Evolutionary conservation across 1,140 invertebrate genomes (phyloP).

Genomic region (Brachionus plicatilis): DNA sequence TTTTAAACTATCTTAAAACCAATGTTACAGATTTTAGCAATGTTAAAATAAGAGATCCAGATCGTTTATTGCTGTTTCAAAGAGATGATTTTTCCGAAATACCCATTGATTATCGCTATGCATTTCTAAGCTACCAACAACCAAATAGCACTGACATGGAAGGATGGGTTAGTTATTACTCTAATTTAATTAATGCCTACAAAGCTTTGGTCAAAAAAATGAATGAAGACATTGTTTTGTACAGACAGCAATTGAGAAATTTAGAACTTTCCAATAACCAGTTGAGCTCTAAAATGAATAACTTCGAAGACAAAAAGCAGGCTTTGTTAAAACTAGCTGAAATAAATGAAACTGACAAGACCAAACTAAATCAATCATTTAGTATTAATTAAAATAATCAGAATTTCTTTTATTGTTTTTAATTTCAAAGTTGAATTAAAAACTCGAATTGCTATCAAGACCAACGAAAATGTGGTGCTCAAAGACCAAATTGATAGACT

Average conservation of each 20-base stretch:
- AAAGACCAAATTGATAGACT: constrained; percentile 31
- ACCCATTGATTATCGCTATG: constrained; percentile 21
- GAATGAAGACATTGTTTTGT: constrained; percentile 14
- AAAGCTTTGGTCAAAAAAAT: not conserved
- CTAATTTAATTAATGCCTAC: not conserved
- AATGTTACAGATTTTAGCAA: constrained; percentile 21
- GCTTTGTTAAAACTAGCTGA: constrained; percentile 18
- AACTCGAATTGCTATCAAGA: not conserved
- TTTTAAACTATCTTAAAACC: not conserved
- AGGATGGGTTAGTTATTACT: constrained; percentile 28
- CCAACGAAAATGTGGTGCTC: constrained; percentile 38
- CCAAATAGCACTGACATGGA: constrained; percentile 15
- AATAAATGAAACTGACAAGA: constrained; percentile 24
- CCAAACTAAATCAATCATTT: constrained; percentile 18
- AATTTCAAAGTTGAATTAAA: constrained; percentile 30
- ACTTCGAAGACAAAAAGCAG: constrained; percentile 34
- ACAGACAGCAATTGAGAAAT: constrained; percentile 10
- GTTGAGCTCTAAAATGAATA: constrained; percentile 6
- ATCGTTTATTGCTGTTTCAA: not conserved
- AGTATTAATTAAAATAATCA: not conserved
- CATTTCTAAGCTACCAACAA: not conserved
- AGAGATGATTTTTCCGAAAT: constrained; percentile 28
- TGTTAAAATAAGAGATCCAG: not conserved
- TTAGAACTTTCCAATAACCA: not conserved
- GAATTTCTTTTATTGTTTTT: not conserved